Evolutionary conservation across 2,797 vertebrate species (phyloP).

Genomic region (Myotis findleyi): DNA sequence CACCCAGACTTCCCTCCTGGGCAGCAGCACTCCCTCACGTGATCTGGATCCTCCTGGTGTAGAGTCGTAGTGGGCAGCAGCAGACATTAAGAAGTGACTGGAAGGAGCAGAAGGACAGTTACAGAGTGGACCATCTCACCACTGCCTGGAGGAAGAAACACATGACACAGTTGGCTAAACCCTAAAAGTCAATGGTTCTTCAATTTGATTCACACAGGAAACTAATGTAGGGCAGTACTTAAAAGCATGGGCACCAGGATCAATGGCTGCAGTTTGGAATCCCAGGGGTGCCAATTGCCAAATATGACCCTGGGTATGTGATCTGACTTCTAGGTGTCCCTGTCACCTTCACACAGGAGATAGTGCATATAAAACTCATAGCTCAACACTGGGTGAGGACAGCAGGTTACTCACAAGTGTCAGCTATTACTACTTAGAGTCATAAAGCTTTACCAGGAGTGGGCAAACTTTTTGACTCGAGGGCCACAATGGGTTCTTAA

Average conservation of each 20-base stretch:
- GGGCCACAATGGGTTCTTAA: too few relatives aligned
- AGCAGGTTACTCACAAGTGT: neutral
- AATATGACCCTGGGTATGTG: neutral
- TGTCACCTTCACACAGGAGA: neutral
- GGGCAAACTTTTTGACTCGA: too few relatives aligned
- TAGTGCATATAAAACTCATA: neutral
- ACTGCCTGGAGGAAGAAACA: neutral
- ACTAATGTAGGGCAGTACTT: neutral
- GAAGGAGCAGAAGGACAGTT: neutral
- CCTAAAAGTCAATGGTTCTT: neutral
- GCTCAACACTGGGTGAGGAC: neutral
- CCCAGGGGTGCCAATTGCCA: neutral
- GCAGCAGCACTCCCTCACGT: rapidly evolving
- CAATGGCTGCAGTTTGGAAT: neutral
- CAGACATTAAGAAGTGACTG: neutral
- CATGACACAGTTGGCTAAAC: neutral
- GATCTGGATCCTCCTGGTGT: neutral
- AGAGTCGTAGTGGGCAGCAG: neutral
- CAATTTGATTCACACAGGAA: neutral
- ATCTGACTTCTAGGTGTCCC: neutral
- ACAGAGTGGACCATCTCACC: neutral
- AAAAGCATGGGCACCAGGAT: neutral
- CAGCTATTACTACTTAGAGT: neutral
- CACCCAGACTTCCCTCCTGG: neutral
- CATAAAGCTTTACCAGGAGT: neutral